phyloP scores from a whole-genome alignment of 2,888 invertebrate species.

The Tuberolachnus salignus region DNA sequence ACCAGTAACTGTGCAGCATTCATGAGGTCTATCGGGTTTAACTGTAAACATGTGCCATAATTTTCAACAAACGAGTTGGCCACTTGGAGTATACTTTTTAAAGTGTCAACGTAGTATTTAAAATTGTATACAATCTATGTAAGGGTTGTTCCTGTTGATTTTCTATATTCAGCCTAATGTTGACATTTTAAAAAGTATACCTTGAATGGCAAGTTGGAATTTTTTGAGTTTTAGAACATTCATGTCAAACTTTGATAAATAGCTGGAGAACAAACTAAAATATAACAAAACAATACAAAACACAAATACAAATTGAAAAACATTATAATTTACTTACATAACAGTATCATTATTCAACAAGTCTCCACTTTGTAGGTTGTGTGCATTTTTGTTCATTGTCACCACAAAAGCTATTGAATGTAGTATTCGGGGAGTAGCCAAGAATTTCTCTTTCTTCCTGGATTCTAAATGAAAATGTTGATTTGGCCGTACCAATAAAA shows the following conservation, averaged over 20 bases:
- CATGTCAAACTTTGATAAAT: not conserved
- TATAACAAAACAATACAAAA: not conserved
- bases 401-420: conserved; percentile 87
- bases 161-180: not conserved
- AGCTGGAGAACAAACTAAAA: conserved; percentile 8
- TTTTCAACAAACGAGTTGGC: not conserved
- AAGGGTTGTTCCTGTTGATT: not conserved
- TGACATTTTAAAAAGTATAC: not conserved
- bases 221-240: conserved; percentile 24
- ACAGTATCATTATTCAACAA: conserved; percentile 62
- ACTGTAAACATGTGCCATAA: conserved; percentile 25
- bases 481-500: conserved; percentile 91
- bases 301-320: not conserved
- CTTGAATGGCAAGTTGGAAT: not conserved
- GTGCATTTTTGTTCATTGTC: conserved; percentile 70
- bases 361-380: conserved; percentile 77
- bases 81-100: not conserved
- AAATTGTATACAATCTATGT: not conserved
- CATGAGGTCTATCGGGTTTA: conserved; percentile 21
- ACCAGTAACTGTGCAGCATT: conserved; percentile 24
- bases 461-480: conserved; percentile 95
- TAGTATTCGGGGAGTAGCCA: conserved; percentile 78
- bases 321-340: not conserved
- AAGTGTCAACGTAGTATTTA: not conserved
- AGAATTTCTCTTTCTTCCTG: conserved; percentile 97